Evolutionary conservation across 1,140 invertebrate genomes (phyloP).

Genomic region (Pseudomyrmex concolor): DNA sequence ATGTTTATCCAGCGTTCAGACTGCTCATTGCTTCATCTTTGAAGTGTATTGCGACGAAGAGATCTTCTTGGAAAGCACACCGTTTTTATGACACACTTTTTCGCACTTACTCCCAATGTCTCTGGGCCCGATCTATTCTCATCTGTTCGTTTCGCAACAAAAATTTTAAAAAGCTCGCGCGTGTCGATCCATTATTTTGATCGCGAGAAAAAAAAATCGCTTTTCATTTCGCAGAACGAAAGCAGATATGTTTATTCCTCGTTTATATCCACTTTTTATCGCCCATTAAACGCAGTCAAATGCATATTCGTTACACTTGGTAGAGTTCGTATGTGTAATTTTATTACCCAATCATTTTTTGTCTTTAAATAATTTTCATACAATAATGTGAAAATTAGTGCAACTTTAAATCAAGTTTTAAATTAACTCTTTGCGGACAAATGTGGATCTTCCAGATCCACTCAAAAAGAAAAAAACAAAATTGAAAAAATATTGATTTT

Average conservation of each 20-base stretch:
- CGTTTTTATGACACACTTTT: constrained; percentile 56
- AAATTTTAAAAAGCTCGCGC: background rate
- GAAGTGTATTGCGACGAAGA: constrained; percentile 59
- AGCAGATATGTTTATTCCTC: background rate
- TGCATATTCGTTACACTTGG: too few species aligned
- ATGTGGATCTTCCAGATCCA: too few species aligned
- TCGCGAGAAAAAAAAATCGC: background rate
- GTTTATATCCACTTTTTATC: background rate
- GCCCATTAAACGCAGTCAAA: background rate
- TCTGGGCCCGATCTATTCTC: constrained; percentile 37
- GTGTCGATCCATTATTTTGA: constrained; percentile 31
- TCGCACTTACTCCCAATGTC: constrained; percentile 47
- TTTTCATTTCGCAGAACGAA: background rate
- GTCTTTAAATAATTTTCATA: too few species aligned
- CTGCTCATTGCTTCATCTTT: constrained; percentile 48
- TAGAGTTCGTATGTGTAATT: too few species aligned
- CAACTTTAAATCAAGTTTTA: too few species aligned
- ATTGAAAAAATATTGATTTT: too few species aligned
- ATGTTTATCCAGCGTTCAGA: constrained; percentile 47
- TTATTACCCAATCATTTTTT: too few species aligned
- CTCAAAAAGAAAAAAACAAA: too few species aligned
- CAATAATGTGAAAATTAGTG: too few species aligned
- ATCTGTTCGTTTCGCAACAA: constrained; percentile 42
- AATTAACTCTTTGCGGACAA: too few species aligned
- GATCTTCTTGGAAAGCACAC: constrained; percentile 46